A percentile compares a stretch with the other conserved stretches of the same genome.
Conservation (phyloP, 2,113 vertebrate species). For the Oceanites oceanicus region DNA sequence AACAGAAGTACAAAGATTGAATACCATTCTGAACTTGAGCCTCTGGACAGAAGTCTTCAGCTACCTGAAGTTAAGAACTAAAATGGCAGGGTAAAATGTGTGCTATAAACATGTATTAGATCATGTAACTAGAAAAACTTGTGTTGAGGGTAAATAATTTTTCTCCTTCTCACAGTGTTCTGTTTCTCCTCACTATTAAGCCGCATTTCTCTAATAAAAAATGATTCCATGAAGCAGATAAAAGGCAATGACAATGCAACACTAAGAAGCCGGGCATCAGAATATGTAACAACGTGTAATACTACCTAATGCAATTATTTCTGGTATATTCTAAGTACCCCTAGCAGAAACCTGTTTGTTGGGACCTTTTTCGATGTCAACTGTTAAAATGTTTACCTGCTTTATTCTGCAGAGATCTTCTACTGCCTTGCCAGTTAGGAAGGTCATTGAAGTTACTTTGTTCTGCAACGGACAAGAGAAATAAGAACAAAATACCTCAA, state of each 20-base stretch:
- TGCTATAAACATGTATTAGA: not conserved
- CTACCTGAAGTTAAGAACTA: not conserved
- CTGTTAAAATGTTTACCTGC: conserved; percentile 82
- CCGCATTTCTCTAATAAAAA: not conserved
- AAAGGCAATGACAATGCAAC: not conserved
- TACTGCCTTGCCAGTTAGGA: conserved; percentile 92
- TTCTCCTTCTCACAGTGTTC: not conserved
- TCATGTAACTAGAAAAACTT: not conserved
- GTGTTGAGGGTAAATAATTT: not conserved
- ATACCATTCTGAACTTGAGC: not conserved
- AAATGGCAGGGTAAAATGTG: not conserved
- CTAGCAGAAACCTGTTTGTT: not conserved
- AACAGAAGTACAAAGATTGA: not conserved
- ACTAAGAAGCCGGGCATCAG: not conserved
- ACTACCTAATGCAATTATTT: not conserved
- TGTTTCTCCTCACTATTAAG: not conserved
- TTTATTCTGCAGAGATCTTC: conserved; percentile 98
- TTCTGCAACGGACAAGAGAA: conserved; percentile 80
- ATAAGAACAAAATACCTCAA: not conserved
- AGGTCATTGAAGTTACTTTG: conserved; percentile 97
- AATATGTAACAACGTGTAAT: not conserved
- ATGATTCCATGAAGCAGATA: not conserved
- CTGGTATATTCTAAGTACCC: not conserved
- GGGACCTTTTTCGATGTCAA: not conserved
- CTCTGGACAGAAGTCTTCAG: not conserved